Base-by-base conservation (phyloP, 2,113 vertebrate genomes). In the Lophura nycthemera region DNA sequence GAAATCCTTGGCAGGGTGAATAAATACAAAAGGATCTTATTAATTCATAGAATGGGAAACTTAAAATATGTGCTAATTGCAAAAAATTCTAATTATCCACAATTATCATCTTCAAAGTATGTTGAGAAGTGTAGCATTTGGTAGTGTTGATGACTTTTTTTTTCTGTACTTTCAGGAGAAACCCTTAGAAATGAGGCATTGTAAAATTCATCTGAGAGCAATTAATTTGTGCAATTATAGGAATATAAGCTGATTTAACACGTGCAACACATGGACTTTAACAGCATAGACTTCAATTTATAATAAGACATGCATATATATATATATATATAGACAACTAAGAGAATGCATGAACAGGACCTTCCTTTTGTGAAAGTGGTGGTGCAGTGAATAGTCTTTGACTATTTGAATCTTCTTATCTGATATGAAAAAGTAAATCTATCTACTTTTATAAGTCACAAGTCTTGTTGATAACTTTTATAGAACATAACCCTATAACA, bases 91-190 rank as follows among this genome's bases (percentile, higher is more conserved):
- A 96, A 97, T 97, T 96, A 96, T 88, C 90, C 90, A 94, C 95
- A 97, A 97, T 97, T 96, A 95, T 96, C 86, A 97, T 96, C 95
- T 96, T 97, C 95, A 96, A 97, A 97, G 96, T 92, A 76, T 96
- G 92, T 95, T 97, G 94, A 96, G 95, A 91, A 92, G 92, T 70
- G 86, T 81, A 78, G 76, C n/a, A 9, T 94, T 92, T 97, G 96
- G 97, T 96, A 69, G 1, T 61, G 76, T 32, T 78, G 95, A 95
- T 97, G 97, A 97, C 97, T 96, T 98, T 97, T 97, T 97, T 94
- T 94, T 89, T 61, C 75, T 76, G 60, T 91, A 47, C 88, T 96
- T 97, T 74, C 74, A 84, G 86, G 64, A 87, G 73, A 89, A 93
- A 76, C 45, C 32, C 94, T 89, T 80, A 94, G 91, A 96, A 96